A percentile compares a stretch with the other conserved stretches of the same genome.
These are phyloP conservation scores for Lagopus leucura DNA, from an alignment of 2,113 vertebrate genomes.

Conservation along the genomic window DNA sequence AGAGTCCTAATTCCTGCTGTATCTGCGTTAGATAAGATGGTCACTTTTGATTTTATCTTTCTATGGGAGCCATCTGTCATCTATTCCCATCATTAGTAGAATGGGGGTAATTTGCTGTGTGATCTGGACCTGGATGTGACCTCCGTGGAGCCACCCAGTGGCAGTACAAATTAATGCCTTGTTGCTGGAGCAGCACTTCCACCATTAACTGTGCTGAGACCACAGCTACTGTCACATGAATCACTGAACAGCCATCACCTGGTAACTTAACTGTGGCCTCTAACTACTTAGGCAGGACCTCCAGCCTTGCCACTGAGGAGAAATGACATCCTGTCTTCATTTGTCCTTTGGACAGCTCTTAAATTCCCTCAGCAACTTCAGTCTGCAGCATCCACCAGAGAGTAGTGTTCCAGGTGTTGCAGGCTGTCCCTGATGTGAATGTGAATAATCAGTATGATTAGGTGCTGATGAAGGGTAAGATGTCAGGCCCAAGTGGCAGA, in stretches of 20 bases:
- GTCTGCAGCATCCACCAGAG: background rate
- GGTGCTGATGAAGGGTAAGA: background rate
- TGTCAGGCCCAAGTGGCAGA: background rate
- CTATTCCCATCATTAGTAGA: background rate
- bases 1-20: background rate
- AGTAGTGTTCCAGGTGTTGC: background rate
- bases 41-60: background rate
- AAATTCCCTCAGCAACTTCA: background rate
- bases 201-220: background rate
- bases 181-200: background rate
- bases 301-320: background rate
- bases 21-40: constrained; percentile 1
- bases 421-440: background rate
- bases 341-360: constrained; percentile 20
- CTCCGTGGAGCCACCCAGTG: background rate
- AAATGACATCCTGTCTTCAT: constrained; percentile 57
- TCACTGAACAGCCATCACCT: background rate
- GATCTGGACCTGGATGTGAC: background rate
- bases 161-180: background rate
- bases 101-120: background rate
- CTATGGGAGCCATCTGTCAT: background rate
- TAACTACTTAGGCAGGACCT: background rate
- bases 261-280: constrained; percentile 31
- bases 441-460: background rate
- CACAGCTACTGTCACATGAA: background rate